Percentiles rank a stretch among this genome's conserved stretches.
phyloP scores from a whole-genome alignment of 2,797 vertebrate genomes.

The Poecilia wingei region DNA sequence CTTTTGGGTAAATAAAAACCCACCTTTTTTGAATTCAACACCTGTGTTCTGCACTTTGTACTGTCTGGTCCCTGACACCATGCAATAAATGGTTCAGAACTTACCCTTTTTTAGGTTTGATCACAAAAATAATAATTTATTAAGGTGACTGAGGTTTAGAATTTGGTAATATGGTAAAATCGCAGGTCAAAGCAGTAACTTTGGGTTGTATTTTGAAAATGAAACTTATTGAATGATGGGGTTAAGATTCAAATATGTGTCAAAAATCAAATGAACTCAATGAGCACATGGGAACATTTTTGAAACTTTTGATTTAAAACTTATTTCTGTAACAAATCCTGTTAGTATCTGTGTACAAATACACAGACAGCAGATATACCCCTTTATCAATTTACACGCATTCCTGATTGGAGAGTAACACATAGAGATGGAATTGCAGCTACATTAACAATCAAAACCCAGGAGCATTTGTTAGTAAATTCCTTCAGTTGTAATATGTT shows the following conservation, averaged over 20 bases:
- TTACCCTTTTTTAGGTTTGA: neutral
- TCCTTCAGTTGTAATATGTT: slow-evolving; percentile 4
- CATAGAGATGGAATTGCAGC: slow-evolving; percentile 14
- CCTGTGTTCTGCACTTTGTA: too few relatives aligned
- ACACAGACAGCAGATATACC: neutral
- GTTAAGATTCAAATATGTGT: neutral
- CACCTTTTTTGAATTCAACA: too few relatives aligned
- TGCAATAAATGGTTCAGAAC: neutral
- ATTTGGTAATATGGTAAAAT: neutral
- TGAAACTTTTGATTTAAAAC: neutral
- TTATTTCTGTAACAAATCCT: neutral
- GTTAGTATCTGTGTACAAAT: neutral
- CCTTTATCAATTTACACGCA: neutral
- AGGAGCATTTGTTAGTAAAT: slow-evolving; percentile 33
- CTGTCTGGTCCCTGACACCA: too few relatives aligned
- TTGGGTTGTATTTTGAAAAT: neutral
- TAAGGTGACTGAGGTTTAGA: neutral
- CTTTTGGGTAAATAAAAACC: too few relatives aligned
- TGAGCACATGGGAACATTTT: neutral
- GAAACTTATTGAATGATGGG: neutral
- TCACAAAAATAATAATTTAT: neutral
- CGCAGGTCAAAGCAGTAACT: neutral
- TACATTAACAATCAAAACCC: neutral
- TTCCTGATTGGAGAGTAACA: slow-evolving; percentile 16
- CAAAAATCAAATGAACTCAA: neutral